phyloP scores from a whole-genome alignment of 2,797 vertebrate species.

The Streptopelia turtur region DNA sequence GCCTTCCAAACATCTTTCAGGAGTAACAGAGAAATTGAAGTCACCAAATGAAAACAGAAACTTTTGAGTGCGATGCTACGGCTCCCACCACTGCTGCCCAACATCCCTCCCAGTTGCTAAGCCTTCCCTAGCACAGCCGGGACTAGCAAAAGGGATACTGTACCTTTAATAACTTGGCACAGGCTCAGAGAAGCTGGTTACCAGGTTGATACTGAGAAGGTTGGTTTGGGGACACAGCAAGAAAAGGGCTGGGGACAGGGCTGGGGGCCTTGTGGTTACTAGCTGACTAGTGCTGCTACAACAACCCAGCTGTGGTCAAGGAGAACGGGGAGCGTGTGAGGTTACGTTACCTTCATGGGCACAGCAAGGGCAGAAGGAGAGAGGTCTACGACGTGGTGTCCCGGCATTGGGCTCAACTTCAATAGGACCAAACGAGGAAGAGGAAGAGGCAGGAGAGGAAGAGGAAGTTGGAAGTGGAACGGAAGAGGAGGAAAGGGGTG shows the following conservation, averaged over 20 bases:
- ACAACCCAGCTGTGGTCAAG: conserved; percentile 76
- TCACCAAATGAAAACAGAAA: conserved; percentile 15
- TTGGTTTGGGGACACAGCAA: conserved; percentile 16
- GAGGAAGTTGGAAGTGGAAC: conserved; percentile 75
- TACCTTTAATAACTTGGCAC: conserved; percentile 70
- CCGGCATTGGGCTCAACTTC: conserved; percentile 97
- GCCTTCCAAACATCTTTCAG: not conserved
- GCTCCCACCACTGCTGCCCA: not conserved
- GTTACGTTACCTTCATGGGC: conserved; percentile 98
- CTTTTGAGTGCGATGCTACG: not conserved
- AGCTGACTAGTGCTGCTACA: conserved; percentile 66
- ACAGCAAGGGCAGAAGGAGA: conserved; percentile 99
- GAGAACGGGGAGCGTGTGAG: conserved; percentile 57
- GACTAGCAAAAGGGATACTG: conserved; percentile 76
- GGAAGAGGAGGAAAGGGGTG: conserved; percentile 74
- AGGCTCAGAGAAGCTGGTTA: conserved; percentile 58
- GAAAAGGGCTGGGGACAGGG: conserved; percentile 16
- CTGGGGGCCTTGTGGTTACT: conserved; percentile 4
- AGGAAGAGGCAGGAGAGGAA: conserved; percentile 73
- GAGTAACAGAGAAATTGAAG: conserved; percentile 14
- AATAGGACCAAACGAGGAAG: conserved; percentile 84
- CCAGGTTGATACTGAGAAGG: conserved; percentile 35
- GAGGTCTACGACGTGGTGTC: conserved; percentile 95
- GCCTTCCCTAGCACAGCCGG: conserved; percentile 27
- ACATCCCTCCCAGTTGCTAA: not conserved